Evolutionary conservation across 2,888 invertebrate genomes (phyloP).

Genomic region (Cenopis cana): DNA sequence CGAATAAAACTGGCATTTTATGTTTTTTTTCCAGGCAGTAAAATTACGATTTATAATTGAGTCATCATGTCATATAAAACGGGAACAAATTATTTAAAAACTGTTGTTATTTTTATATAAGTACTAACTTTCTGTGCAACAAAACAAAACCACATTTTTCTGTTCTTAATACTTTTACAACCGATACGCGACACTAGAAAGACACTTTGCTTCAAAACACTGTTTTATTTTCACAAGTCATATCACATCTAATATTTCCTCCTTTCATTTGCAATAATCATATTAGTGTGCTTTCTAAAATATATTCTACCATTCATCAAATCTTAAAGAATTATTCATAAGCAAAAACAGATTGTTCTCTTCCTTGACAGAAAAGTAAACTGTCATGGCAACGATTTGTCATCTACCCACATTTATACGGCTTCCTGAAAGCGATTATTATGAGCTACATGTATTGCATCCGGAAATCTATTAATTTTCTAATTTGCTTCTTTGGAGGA

Average conservation of each 20-base stretch:
- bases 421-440: constrained; percentile 47
- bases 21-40: neutral
- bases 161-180: neutral
- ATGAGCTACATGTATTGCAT: constrained; percentile 21
- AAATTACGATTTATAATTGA: neutral
- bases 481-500: constrained; percentile 10
- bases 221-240: constrained; percentile 15
- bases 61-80: neutral
- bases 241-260: too few relatives aligned
- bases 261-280: too few relatives aligned
- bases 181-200: too few relatives aligned
- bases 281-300: neutral
- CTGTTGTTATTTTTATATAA: too few relatives aligned
- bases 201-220: too few relatives aligned
- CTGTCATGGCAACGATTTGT: constrained; percentile 49
- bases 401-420: constrained; percentile 48
- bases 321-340: constrained; percentile 36
- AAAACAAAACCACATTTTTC: neutral
- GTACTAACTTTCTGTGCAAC: too few relatives aligned
- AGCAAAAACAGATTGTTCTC: constrained; percentile 47
- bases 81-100: neutral
- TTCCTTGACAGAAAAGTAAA: constrained; percentile 46
- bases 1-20: constrained; percentile 35
- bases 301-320: constrained; percentile 40
- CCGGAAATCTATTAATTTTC: constrained; percentile 22